A percentile compares a stretch with the other conserved stretches of the same genome.
phyloP scores from a whole-genome alignment of 2,888 invertebrate species.

The Pandemis corylana region DNA sequence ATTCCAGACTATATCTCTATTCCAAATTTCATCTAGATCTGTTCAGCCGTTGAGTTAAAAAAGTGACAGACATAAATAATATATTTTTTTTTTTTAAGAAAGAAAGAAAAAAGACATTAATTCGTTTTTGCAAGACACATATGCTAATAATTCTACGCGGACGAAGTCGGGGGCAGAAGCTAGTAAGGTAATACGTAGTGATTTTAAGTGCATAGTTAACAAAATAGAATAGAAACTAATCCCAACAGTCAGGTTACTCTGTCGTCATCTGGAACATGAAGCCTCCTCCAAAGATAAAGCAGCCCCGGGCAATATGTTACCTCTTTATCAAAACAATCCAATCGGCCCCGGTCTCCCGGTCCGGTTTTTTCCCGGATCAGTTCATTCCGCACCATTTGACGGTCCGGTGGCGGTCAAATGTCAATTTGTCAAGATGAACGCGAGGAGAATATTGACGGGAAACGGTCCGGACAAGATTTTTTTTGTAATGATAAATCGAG shows the following conservation, averaged over 20 bases:
- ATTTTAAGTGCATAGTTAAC: too few species aligned
- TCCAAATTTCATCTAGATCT: too few species aligned
- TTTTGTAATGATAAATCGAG: conserved; percentile 23
- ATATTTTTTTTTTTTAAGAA: too few species aligned
- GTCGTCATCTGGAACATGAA: background rate
- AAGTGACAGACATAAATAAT: too few species aligned
- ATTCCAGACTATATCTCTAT: too few species aligned
- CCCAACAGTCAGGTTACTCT: background rate
- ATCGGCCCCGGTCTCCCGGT: conserved; percentile 1
- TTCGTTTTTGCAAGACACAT: too few species aligned
- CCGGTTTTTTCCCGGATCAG: conserved; percentile 13
- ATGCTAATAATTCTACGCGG: too few species aligned
- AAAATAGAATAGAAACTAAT: background rate
- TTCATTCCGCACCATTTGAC: conserved; percentile 43
- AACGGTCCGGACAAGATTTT: conserved; percentile 10
- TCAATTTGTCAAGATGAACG: conserved; percentile 61
- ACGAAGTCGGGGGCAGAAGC: too few species aligned
- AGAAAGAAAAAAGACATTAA: too few species aligned
- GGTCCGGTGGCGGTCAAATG: conserved; percentile 47
- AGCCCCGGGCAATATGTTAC: conserved; percentile 32
- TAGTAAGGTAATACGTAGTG: too few species aligned
- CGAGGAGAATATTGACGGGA: conserved; percentile 45
- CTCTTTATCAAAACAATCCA: conserved; percentile 36
- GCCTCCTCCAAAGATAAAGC: conserved; percentile 24
- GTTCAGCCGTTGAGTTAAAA: too few species aligned